A percentile compares a stretch with the other conserved stretches of the same genome.
Evolutionary conservation across 1,140 invertebrate genomes (phyloP).

Genomic region (Chironomus tepperi): DNA sequence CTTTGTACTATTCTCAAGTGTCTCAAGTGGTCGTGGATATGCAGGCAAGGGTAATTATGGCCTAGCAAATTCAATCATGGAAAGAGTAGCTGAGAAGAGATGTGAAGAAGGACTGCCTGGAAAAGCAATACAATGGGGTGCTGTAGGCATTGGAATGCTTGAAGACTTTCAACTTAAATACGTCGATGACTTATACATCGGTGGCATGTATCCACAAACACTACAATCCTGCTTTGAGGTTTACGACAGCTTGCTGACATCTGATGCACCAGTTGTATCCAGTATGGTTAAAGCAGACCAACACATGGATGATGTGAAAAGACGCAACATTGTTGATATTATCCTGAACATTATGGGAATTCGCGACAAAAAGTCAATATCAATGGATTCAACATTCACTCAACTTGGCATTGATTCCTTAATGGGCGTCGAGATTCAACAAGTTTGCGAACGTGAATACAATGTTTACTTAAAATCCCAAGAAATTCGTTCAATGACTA

Average conservation of each 20-base stretch:
- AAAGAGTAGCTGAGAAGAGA: neutral
- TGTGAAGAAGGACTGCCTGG: neutral
- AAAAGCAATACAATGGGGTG: neutral
- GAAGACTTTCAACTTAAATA: neutral
- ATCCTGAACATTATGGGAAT: neutral
- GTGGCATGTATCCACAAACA: neutral
- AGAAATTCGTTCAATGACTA: neutral
- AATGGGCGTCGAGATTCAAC: neutral
- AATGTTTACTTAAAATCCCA: neutral
- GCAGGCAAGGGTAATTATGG: neutral
- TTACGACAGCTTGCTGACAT: neutral
- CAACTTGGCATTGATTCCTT: neutral
- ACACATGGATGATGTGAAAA: neutral
- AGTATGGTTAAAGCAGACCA: neutral
- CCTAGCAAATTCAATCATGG: neutral
- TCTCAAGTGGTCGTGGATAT: neutral
- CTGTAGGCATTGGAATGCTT: neutral
- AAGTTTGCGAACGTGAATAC: neutral
- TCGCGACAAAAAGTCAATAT: neutral
- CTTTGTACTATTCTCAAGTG: neutral
- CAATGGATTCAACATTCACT: neutral
- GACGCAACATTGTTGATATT: neutral
- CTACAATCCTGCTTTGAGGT: neutral
- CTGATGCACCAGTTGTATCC: neutral
- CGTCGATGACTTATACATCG: neutral